Evolutionary conservation across 1,140 invertebrate genomes (phyloP), one percentile per base, ranked within the genome.

Genomic region (Magallana gigas): DNA sequence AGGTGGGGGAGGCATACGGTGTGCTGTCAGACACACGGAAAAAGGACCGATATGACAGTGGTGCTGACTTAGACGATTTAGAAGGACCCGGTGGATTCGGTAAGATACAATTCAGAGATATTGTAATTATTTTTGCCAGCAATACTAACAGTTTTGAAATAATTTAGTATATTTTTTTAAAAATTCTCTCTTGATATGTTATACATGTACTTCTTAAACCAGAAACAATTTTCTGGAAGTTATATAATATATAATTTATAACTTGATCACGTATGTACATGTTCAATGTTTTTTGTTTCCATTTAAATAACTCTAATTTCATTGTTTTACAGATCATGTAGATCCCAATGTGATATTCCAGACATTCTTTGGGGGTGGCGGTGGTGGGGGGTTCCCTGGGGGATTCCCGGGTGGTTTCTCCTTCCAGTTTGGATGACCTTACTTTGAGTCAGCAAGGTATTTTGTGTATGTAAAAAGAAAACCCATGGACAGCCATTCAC

Each of bases 341-440:
- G 97, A 97, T 94, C 96, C 97, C 1, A 97, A 96, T 89, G 95
- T 96, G 90, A 96, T 97, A 90, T 98, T 98, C 95, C 97, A 97
- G 94, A 95, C 96, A 6, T 97, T 97, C 95, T 98, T 97, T 93
- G 95, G 95, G 64, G 96, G 92, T 16, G 92, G 92, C 16, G 89
- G 89, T 92, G 95, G 95, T 14, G 84, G 85, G 12, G 76, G 86
- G 23, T 18, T 62, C 60, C 60, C 18, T 14, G 87, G 90, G n/a
- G 90, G 89, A 14, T 68, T 85, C 57, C 83, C 82, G 8, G 87
- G 90, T 3, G 88, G 88, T 68, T 97, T 97, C 91, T 95, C 95
- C 84, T 97, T 97, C 94, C 96, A 97, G 91, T 97, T 97, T 93
- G 95, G 96, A 92, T 96, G 76, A 85, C 23, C 68, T 29, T 29